A percentile compares a stretch with the other conserved stretches of the same genome.
These are phyloP conservation scores for Orbicella faveolata DNA, from an alignment of 64 coral and sea anemone species.

Conservation along the genomic window DNA sequence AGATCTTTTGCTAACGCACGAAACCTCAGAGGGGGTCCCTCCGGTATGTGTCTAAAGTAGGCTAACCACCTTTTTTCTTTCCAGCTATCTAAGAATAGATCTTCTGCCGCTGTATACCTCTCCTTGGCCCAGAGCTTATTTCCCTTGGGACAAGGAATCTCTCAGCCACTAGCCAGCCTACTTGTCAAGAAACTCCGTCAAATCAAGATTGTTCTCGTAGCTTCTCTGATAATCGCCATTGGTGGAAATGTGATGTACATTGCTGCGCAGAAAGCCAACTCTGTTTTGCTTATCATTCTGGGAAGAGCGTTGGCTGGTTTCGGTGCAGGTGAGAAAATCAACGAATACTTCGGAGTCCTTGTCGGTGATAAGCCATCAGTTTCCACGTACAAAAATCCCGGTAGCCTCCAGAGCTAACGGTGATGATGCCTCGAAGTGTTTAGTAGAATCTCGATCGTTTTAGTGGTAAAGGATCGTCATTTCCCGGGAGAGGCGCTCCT, in stretches of 20 bases:
- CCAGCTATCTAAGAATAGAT: conserved; percentile 3
- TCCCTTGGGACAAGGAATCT: conserved; percentile 65
- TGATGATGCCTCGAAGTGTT: too few relatives aligned
- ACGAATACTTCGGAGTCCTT: not conserved
- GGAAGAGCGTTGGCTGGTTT: conserved; percentile 73
- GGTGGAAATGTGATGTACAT: conserved; percentile 74
- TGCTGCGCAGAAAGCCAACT: conserved; percentile 38
- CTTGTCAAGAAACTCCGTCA: conserved; percentile 63
- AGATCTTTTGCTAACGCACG: too few relatives aligned
- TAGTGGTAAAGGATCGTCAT: too few relatives aligned
- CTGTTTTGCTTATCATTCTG: conserved; percentile 60
- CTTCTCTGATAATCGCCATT: conserved; percentile 68
- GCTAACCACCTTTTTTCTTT: not conserved
- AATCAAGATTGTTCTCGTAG: conserved; percentile 64
- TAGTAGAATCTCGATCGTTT: too few relatives aligned
- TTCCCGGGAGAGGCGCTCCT: too few relatives aligned
- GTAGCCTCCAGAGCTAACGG: too few relatives aligned
- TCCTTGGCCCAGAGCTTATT: conserved; percentile 77
- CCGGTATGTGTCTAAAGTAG: too few relatives aligned
- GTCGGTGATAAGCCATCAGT: not conserved
- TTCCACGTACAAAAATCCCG: too few relatives aligned
- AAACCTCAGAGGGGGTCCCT: too few relatives aligned
- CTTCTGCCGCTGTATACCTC: conserved; percentile 26
- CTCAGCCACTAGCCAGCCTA: conserved; percentile 65
- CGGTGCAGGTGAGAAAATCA: conserved; percentile 58